Evolutionary conservation across 2,797 vertebrate genomes (phyloP).

Genomic region (Thaleichthys pacificus): DNA sequence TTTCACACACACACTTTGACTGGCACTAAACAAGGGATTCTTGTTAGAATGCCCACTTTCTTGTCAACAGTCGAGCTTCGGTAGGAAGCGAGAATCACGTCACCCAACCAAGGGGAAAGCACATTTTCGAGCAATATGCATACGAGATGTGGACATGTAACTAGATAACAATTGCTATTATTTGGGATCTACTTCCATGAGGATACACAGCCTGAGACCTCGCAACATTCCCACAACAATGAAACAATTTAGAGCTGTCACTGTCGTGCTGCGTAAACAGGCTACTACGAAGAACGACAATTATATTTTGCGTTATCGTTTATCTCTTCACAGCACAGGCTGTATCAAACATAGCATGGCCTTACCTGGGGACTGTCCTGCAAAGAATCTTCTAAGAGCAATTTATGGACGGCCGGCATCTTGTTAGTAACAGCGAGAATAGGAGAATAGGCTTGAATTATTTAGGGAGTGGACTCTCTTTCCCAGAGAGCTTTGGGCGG

Average conservation of each 20-base stretch:
- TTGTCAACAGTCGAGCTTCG: background rate
- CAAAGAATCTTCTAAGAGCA: conserved; percentile 92
- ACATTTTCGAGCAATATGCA: conserved; percentile 16
- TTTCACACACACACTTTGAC: conserved; percentile 15
- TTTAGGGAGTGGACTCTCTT: conserved; percentile 64
- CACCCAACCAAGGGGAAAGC: conserved; percentile 10
- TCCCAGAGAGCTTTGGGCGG: conserved; percentile 63
- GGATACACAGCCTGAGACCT: background rate
- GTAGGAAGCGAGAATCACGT: conserved; percentile 6
- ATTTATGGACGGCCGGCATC: conserved; percentile 95
- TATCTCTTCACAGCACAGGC: background rate
- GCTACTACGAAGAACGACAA: conserved; percentile 33
- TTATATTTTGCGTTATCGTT: conserved; percentile 28
- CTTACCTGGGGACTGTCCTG: conserved; percentile 98
- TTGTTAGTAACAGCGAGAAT: conserved; percentile 61
- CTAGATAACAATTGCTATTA: background rate
- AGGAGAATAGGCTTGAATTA: conserved; percentile 61
- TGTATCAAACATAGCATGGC: background rate
- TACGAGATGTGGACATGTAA: background rate
- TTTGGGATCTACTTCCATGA: too few relatives aligned
- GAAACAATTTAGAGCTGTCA: conserved; percentile 54
- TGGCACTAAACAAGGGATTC: background rate
- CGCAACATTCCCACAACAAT: conserved; percentile 17
- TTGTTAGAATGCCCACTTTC: background rate
- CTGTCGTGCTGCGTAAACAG: conserved; percentile 44